Base-by-base conservation (phyloP, 2,797 vertebrate genomes). In the Melanogrammus aeglefinus region DNA sequence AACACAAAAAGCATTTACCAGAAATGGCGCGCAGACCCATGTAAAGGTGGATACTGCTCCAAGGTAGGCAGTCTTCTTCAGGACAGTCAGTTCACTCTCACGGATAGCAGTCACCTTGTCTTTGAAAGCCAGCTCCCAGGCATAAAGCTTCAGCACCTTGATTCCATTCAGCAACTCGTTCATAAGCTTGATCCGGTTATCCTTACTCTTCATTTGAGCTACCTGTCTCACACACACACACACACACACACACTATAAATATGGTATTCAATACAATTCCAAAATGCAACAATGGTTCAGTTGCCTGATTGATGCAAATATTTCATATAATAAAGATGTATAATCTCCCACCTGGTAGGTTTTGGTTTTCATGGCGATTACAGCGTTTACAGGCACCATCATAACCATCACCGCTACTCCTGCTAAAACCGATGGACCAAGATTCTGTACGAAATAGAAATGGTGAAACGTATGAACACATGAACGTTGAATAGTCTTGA, bases 301-400 rank as follows among this genome's bases (percentile, higher is more conserved):
- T 51, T 51, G 4, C 1, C 6, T 57, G 6, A n/a, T 57, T 57
- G 18, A 21, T 57, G n/a, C 8, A 57, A 16, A 57, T 57, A 57
- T 57, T 57, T 57, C 6, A n/a, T 57, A n/a, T n/a, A 57, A 57
- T n/a, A 21, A n/a, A 57, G 6, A 24, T 71, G 3, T 66, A 73
- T 38, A 63, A 7, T 21, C n/a, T 38, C 87, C 72, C 83, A 99
- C 98, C 96, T 99, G 98, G 75, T 97, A 97, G 8, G 96, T 94
- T 94, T 98, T 99, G 36, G 96, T 98, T 90, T 99, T 99, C 97
- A 99, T 93, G 74, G 97, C 98, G 47, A 99, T 98, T 77, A 98
- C 95, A 0, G 95, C 97, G 0, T 99, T 99, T 77, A 99, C 0
- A 0, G 98, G 98, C 79, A 99, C 96, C 95, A 99, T 95, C 24